A percentile compares a stretch with the other conserved stretches of the same genome.
These are phyloP conservation scores for Anabacerthia variegaticeps DNA, from an alignment of 2,797 vertebrate genomes.

Conservation along the genomic window DNA sequence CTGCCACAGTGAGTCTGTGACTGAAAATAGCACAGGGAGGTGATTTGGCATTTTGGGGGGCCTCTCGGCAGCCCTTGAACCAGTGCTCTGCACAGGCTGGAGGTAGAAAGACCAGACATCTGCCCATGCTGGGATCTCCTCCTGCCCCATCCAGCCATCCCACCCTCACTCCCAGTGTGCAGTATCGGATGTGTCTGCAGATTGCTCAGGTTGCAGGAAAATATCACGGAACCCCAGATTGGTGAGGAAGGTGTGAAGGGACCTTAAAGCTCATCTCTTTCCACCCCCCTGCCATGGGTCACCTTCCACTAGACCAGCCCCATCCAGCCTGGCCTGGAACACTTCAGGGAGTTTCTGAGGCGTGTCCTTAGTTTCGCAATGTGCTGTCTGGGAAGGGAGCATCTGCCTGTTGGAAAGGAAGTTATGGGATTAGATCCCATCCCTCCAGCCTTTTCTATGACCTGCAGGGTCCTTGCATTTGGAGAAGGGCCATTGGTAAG, in stretches of 20 bases:
- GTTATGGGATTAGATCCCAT: not conserved
- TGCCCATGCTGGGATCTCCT: not conserved
- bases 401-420: not conserved
- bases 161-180: not conserved
- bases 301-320: not conserved
- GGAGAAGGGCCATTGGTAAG: not conserved
- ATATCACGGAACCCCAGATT: not conserved
- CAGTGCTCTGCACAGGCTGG: not conserved
- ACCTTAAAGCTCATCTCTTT: not conserved
- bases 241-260: not conserved
- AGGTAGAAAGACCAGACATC: not conserved
- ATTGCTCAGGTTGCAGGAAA: not conserved
- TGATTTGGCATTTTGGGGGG: not conserved
- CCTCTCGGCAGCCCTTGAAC: not conserved
- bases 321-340: not conserved
- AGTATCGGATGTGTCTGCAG: fast-evolving
- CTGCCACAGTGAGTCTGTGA: not conserved
- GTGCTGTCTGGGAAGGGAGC: not conserved
- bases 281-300: not conserved
- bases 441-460: not conserved
- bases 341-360: not conserved
- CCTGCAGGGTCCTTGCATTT: not conserved
- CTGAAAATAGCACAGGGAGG: not conserved
- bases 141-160: not conserved
- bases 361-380: not conserved